Percentiles rank a stretch among this genome's conserved stretches.
phyloP scores from a whole-genome alignment of 2,888 invertebrate species.

The Pemphredon lugubris region DNA sequence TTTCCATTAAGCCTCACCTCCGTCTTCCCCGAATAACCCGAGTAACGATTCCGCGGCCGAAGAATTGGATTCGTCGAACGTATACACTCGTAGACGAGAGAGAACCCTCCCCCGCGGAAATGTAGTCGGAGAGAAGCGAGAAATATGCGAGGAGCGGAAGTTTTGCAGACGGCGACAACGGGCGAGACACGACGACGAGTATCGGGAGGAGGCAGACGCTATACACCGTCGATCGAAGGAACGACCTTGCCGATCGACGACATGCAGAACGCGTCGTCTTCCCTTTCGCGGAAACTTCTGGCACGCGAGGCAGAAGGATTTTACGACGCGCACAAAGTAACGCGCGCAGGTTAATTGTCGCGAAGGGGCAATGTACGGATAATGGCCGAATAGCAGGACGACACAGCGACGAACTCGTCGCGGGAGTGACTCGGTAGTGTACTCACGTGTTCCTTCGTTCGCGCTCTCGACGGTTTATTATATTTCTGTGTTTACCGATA shows the following conservation, averaged over 20 bases:
- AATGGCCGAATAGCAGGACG: constrained; percentile 51
- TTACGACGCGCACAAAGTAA: constrained; percentile 53
- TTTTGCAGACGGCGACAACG: constrained; percentile 66
- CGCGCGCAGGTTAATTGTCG: constrained; percentile 56
- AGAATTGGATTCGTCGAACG: too few relatives aligned
- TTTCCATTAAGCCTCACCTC: too few relatives aligned
- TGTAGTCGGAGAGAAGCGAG: constrained; percentile 62
- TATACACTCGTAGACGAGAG: too few relatives aligned
- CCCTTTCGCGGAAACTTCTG: constrained; percentile 73
- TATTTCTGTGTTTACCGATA: too few relatives aligned
- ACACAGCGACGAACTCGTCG: constrained; percentile 29
- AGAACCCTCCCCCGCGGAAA: too few relatives aligned
- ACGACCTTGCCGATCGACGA: constrained; percentile 74
- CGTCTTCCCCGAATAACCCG: too few relatives aligned
- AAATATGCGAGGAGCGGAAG: constrained; percentile 72
- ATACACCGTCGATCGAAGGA: constrained; percentile 58
- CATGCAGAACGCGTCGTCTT: constrained; percentile 76
- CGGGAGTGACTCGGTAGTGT: not conserved
- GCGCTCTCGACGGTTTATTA: too few relatives aligned
- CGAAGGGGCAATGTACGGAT: constrained; percentile 58
- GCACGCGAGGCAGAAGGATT: constrained; percentile 63
- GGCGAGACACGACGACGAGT: constrained; percentile 62
- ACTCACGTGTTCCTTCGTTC: not conserved
- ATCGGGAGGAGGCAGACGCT: constrained; percentile 73
- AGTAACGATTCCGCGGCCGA: too few relatives aligned